Evolutionary conservation across 2,113 vertebrate genomes (phyloP).

Genomic region (Trogon melanurus): DNA sequence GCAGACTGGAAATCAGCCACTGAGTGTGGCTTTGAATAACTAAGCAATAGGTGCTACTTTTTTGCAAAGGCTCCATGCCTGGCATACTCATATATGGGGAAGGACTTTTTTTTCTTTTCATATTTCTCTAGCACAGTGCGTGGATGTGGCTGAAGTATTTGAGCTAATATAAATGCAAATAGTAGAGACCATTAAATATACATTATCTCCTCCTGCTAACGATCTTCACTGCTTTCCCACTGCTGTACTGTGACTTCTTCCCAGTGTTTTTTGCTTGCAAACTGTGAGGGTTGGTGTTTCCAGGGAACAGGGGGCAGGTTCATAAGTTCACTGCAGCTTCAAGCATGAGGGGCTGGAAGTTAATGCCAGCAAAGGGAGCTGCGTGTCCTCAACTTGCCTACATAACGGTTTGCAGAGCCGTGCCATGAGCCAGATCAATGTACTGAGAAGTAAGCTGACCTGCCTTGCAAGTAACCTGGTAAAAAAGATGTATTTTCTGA

Average conservation of each 20-base stretch:
- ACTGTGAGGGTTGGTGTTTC: background rate
- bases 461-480: background rate
- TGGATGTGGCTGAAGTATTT: background rate
- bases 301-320: background rate
- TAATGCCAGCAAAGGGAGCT: background rate
- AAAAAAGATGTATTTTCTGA: background rate
- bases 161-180: slow-evolving; percentile 42
- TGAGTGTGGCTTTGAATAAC: slow-evolving; percentile 19
- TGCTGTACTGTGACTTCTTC: background rate
- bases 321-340: background rate
- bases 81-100: background rate
- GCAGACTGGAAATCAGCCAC: slow-evolving; percentile 30
- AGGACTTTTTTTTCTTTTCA: background rate
- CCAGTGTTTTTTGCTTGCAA: background rate
- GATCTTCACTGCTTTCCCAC: background rate
- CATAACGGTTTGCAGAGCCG: background rate
- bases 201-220: background rate
- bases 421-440: background rate
- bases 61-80: background rate
- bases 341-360: background rate
- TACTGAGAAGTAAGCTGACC: background rate
- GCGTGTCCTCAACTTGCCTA: background rate
- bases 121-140: background rate
- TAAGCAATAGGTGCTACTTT: background rate
- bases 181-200: slow-evolving; percentile 4